Conservation (phyloP, 1,140 invertebrate species). For the Zaprionus kolodkinae region DNA sequence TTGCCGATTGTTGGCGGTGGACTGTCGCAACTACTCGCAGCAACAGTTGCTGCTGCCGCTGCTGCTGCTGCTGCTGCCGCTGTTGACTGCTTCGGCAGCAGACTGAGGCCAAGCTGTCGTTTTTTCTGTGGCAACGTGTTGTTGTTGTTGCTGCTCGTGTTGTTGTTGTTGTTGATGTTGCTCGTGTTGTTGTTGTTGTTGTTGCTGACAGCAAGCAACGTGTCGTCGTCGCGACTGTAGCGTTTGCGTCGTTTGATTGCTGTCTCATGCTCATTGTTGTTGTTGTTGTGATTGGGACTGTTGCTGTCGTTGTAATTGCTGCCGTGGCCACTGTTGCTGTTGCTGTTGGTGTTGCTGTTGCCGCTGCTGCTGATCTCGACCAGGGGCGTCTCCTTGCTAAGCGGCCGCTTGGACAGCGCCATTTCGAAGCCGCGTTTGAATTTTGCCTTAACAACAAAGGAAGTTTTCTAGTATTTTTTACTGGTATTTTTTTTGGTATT, state of each 20-base stretch:
- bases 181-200: conserved; percentile 51
- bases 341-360: conserved; percentile 26
- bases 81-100: conserved; percentile 21
- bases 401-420: conserved; percentile 81
- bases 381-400: conserved; percentile 79
- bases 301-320: conserved; percentile 22
- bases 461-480: conserved; percentile 27
- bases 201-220: conserved; percentile 42
- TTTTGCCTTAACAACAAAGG: conserved; percentile 44
- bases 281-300: conserved; percentile 37
- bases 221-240: conserved; percentile 78
- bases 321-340: conserved; percentile 26
- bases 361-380: conserved; percentile 57
- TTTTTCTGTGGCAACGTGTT: conserved; percentile 87
- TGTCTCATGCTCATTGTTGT: conserved; percentile 70
- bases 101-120: conserved; percentile 83
- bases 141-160: conserved; percentile 69
- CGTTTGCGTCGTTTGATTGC: conserved; percentile 80
- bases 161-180: conserved; percentile 44
- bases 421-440: conserved; percentile 44
- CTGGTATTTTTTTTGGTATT: conserved; percentile 18
- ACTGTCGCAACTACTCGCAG: conserved; percentile 3
- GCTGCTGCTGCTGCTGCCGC: conserved; percentile 7
- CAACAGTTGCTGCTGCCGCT: conserved; percentile 5
- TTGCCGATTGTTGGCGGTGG: conserved; percentile 4